These are phyloP conservation scores for Cephus pulcher DNA, from an alignment of 2,888 invertebrate species.

Conservation along the genomic window DNA sequence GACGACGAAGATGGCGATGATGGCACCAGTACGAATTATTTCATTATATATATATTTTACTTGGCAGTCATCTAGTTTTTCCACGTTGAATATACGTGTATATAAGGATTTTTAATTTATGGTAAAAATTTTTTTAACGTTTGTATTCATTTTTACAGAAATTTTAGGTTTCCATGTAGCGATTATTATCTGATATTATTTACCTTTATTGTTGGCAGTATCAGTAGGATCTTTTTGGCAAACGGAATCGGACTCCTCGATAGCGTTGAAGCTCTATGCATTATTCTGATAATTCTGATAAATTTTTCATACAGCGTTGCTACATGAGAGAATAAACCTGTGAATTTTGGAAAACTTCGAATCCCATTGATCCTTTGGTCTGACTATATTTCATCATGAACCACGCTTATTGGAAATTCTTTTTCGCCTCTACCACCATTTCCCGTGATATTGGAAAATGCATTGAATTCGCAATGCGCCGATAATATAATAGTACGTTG, in stretches of 20 bases:
- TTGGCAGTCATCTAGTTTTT: not conserved
- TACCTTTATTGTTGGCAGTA: not conserved
- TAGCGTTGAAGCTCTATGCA: not conserved
- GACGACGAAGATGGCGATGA: conserved; percentile 80
- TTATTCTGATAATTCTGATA: not conserved
- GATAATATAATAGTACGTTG: not conserved
- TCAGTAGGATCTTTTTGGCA: not conserved
- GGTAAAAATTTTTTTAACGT: too few species aligned
- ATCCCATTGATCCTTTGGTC: not conserved
- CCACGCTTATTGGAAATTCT: conserved; percentile 42
- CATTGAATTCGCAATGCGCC: conserved; percentile 4
- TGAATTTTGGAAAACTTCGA: not conserved
- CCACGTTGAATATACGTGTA: too few species aligned
- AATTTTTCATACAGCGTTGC: not conserved
- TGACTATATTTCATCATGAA: conserved; percentile 27
- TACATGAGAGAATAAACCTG: not conserved
- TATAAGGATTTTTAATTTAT: too few species aligned
- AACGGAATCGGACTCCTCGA: not conserved
- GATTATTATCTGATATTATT: not conserved
- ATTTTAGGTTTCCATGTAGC: not conserved
- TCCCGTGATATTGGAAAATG: conserved; percentile 23
- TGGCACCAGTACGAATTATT: conserved; percentile 45
- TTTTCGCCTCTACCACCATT: conserved; percentile 24
- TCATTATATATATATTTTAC: not conserved
- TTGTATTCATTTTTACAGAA: too few species aligned